These are phyloP conservation scores for Drosophila micromelanica DNA, from an alignment of 1,140 invertebrate species.

Conservation along the genomic window DNA sequence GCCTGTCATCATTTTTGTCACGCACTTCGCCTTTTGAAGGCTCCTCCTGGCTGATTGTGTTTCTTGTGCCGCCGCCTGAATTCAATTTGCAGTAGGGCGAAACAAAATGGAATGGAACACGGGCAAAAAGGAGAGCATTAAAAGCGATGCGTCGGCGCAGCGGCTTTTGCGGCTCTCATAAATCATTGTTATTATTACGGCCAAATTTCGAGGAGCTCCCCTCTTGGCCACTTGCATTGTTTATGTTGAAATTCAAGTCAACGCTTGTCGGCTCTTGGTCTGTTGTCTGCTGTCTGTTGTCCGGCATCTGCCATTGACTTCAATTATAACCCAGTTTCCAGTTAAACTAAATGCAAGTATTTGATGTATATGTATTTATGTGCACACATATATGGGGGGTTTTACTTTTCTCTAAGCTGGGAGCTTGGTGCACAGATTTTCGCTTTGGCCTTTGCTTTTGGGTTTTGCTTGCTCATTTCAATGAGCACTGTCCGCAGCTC, in stretches of 20 bases:
- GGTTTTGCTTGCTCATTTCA: constrained; percentile 38
- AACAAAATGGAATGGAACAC: constrained; percentile 60
- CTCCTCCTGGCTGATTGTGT: constrained; percentile 45
- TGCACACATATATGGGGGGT: neutral
- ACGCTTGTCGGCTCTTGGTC: constrained; percentile 16
- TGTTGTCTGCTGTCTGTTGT: neutral
- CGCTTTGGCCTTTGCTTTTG: constrained; percentile 34
- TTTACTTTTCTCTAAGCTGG: constrained; percentile 28
- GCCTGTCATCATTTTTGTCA: constrained; percentile 81
- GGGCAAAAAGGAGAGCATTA: neutral
- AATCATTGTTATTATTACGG: constrained; percentile 54
- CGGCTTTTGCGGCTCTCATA: constrained; percentile 46
- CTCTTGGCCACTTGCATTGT: constrained; percentile 56
- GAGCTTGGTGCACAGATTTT: constrained; percentile 14
- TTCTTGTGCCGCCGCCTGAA: constrained; percentile 25
- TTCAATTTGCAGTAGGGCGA: constrained; percentile 52
- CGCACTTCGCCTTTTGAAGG: constrained; percentile 70
- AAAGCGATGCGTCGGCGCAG: neutral
- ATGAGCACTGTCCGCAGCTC: constrained; percentile 48
- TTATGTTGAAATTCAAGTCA: constrained; percentile 67
- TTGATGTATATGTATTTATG: neutral
- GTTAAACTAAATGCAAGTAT: constrained; percentile 21
- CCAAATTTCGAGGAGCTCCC: constrained; percentile 47
- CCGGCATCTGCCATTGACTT: constrained; percentile 57
- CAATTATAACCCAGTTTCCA: constrained; percentile 79